Conservation (phyloP, 1,140 invertebrate species). For the Venturia canescens region DNA sequence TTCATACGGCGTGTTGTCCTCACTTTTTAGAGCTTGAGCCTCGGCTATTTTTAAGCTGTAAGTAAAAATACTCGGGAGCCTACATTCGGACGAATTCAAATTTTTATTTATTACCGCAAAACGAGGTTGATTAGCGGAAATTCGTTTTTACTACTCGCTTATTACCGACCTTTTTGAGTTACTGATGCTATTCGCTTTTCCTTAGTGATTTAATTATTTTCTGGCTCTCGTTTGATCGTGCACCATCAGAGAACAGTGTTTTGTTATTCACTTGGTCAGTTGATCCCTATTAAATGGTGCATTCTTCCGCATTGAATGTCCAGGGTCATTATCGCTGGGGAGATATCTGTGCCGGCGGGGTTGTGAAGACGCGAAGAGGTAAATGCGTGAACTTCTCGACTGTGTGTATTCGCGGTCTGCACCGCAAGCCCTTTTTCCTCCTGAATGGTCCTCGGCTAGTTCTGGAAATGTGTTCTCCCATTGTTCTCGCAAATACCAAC, state of each 20-base stretch:
- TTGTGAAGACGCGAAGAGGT: neutral
- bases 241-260: neutral
- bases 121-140: neutral
- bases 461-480: conserved; percentile 21
- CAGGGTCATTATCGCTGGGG: neutral
- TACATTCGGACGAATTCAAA: too few relatives aligned
- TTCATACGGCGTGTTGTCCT: too few relatives aligned
- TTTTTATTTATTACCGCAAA: too few relatives aligned
- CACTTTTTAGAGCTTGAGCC: too few relatives aligned
- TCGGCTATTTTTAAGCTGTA: too few relatives aligned
- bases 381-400: neutral
- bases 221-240: neutral
- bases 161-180: neutral
- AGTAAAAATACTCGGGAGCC: too few relatives aligned
- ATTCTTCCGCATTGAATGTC: neutral
- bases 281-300: neutral
- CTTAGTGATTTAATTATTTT: too few relatives aligned
- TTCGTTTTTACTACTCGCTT: neutral
- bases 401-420: neutral
- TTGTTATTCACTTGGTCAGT: neutral
- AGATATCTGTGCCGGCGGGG: neutral
- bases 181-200: too few relatives aligned
- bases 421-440: conserved; percentile 23
- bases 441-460: neutral
- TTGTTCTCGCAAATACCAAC: conserved; percentile 42